Conservation (phyloP, 2,797 vertebrate genomes). For the Molothrus ater region DNA sequence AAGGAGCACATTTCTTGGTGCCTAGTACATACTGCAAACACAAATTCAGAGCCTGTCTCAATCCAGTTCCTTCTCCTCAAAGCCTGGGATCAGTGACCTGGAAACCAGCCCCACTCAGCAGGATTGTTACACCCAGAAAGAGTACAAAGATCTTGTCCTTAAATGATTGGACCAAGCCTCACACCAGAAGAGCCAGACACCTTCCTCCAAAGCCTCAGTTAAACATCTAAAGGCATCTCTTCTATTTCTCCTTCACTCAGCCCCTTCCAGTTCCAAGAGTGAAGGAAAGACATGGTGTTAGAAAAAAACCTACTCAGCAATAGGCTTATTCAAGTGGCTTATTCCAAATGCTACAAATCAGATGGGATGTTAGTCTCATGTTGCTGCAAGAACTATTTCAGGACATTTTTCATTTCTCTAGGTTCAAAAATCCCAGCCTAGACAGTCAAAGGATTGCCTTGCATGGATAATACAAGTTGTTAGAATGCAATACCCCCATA, state of each 20-base stretch:
- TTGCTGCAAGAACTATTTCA: neutral
- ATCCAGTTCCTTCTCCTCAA: neutral
- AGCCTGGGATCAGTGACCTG: neutral
- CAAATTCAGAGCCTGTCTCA: neutral
- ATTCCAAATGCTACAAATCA: neutral
- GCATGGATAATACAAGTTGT: neutral
- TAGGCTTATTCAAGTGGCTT: neutral
- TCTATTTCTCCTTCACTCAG: neutral
- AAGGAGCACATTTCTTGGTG: neutral
- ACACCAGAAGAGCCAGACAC: neutral
- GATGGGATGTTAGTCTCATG: neutral
- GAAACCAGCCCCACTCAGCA: neutral
- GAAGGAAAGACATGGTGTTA: neutral
- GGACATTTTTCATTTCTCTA: neutral
- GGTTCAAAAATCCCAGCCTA: neutral
- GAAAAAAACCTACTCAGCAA: neutral
- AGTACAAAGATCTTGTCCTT: accelerated
- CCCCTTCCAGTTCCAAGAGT: neutral
- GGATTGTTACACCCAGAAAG: neutral
- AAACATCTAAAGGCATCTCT: neutral
- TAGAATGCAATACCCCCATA: neutral
- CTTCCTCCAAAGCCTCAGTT: neutral
- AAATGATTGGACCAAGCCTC: neutral
- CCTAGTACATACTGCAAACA: neutral
- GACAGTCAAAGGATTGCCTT: neutral